Percentiles rank a stretch among this genome's conserved stretches.
These are phyloP conservation scores for Anarsia innoxiella DNA, from an alignment of 2,888 invertebrate species.

Conservation along the genomic window DNA sequence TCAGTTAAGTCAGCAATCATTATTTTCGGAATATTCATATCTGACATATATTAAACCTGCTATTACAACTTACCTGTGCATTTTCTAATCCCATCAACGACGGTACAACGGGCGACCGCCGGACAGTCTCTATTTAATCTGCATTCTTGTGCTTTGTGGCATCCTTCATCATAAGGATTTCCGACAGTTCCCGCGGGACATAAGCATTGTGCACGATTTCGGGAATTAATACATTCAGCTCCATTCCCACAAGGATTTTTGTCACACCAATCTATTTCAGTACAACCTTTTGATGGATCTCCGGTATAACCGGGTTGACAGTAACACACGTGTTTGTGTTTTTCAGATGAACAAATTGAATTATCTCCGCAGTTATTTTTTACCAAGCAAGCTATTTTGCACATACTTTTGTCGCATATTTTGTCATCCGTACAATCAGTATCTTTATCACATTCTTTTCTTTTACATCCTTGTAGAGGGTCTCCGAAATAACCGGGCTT, in stretches of 20 bases:
- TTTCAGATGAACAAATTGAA: slow-evolving; percentile 89
- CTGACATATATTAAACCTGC: neutral
- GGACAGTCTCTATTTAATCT: slow-evolving; percentile 87
- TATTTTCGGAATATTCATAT: neutral
- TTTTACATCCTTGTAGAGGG: slow-evolving; percentile 85
- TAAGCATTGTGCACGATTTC: slow-evolving; percentile 86
- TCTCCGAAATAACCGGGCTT: slow-evolving; percentile 87
- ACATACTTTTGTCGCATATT: slow-evolving; percentile 86
- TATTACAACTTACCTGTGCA: slow-evolving; percentile 77
- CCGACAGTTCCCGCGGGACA: slow-evolving; percentile 88
- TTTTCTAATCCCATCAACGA: slow-evolving; percentile 82
- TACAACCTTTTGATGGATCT: slow-evolving; percentile 82
- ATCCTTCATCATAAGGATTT: slow-evolving; percentile 89
- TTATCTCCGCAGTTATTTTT: slow-evolving; percentile 90
- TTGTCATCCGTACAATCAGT: slow-evolving; percentile 87
- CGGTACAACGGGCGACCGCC: slow-evolving; percentile 83
- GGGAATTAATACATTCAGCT: slow-evolving; percentile 85
- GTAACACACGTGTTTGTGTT: slow-evolving; percentile 82
- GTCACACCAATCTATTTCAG: slow-evolving; percentile 85
- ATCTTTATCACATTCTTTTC: slow-evolving; percentile 83
- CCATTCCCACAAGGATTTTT: slow-evolving; percentile 87
- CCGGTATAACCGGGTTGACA: slow-evolving; percentile 93
- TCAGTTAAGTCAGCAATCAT: neutral
- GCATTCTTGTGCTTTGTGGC: slow-evolving; percentile 88
- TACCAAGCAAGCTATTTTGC: slow-evolving; percentile 89